Evolutionary conservation across 2,888 invertebrate genomes (phyloP).

Genomic region (Drosophila rubida): DNA sequence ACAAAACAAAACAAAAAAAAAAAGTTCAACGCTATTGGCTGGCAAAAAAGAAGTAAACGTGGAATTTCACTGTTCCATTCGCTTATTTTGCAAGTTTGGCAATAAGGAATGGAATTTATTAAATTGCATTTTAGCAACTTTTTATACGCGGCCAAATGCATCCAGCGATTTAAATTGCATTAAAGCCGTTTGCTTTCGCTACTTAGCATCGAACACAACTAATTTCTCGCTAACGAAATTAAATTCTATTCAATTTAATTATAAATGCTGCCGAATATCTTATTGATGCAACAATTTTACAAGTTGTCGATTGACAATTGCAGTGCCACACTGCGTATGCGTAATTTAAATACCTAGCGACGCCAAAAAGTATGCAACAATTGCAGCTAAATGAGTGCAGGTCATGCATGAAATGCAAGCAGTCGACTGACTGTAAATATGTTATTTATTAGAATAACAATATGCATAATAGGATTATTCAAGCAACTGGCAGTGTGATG

Average conservation of each 20-base stretch:
- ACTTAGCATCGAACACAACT: no score
- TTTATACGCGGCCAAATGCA: no score
- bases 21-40: not conserved
- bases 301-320: no score
- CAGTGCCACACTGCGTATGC: not conserved
- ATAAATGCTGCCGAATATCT: no score
- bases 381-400: not conserved
- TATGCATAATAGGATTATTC: constrained; percentile 9
- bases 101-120: not conserved
- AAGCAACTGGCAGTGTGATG: not conserved
- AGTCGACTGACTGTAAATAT: not conserved
- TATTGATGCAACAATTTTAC: no score
- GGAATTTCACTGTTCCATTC: not conserved
- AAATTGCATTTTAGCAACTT: no score
- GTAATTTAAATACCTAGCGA: not conserved
- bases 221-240: no score
- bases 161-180: no score
- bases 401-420: not conserved
- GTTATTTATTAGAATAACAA: constrained; percentile 3
- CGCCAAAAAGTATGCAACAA: constrained; percentile 4
- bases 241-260: no score
- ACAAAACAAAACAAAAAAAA: not conserved
- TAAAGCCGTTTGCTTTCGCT: no score
- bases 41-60: not conserved
- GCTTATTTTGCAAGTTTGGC: not conserved